These are phyloP conservation scores for Agrotis segetum DNA, from an alignment of 2,888 invertebrate genomes.

Conservation along the genomic window DNA sequence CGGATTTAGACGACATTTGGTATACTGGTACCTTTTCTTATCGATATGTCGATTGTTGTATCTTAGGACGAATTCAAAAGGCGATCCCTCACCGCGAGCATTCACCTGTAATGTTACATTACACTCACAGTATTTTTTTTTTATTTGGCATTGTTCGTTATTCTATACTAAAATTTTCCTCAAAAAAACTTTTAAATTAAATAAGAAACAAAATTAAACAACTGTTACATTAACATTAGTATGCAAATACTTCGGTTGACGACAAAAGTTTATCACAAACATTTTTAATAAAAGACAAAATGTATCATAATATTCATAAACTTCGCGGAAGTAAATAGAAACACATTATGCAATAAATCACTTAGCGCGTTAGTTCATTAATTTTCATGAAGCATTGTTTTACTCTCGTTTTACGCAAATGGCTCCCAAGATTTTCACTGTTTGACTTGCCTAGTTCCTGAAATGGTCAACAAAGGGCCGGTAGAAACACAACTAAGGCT, in stretches of 20 bases:
- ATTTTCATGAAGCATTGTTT: constrained; percentile 55
- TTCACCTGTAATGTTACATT: too few species aligned
- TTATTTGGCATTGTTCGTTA: neutral
- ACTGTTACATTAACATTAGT: constrained; percentile 43
- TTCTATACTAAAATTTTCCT: neutral
- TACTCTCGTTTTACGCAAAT: constrained; percentile 45
- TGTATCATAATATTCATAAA: constrained; percentile 66
- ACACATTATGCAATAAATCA: constrained; percentile 61
- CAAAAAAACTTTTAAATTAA: constrained; percentile 21
- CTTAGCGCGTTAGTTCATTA: constrained; percentile 54
- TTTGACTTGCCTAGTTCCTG: constrained; percentile 18
- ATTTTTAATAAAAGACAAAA: constrained; percentile 63
- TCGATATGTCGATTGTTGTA: too few species aligned
- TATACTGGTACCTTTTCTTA: too few species aligned
- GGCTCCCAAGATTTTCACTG: constrained; percentile 20
- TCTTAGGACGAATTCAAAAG: too few species aligned
- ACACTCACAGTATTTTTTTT: too few species aligned
- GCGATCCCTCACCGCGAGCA: too few species aligned
- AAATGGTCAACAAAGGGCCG: neutral
- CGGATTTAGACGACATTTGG: neutral
- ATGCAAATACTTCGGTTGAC: constrained; percentile 58
- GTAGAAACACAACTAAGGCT: neutral
- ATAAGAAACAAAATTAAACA: constrained; percentile 47
- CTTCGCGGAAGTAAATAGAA: constrained; percentile 60
- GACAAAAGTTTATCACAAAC: constrained; percentile 53